These are phyloP conservation scores for Eulemur mongoz DNA, from an alignment of 2,797 vertebrate genomes.

Conservation along the genomic window DNA sequence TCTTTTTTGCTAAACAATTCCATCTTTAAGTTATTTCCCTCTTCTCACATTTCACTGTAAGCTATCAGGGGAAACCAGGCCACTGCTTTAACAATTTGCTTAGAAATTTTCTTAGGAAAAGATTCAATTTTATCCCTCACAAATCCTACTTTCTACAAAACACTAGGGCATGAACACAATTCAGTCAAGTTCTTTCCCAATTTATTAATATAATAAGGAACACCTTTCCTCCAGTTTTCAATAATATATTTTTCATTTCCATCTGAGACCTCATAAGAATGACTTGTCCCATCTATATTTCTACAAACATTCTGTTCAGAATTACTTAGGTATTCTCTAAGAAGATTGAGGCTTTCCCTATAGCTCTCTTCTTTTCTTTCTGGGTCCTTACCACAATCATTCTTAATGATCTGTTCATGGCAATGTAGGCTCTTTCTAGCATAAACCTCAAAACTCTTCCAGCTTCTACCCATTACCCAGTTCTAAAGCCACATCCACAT, in stretches of 20 bases:
- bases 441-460: neutral
- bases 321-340: neutral
- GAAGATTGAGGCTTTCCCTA: neutral
- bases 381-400: neutral
- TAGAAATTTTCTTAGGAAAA: neutral
- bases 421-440: neutral
- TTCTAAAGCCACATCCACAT: neutral
- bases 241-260: neutral
- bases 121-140: neutral
- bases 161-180: neutral
- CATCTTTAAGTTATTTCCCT: neutral
- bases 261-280: neutral
- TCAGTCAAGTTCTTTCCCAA: neutral
- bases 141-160: neutral
- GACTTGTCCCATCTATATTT: neutral
- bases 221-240: neutral
- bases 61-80: neutral
- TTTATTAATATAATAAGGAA: neutral
- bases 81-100: neutral
- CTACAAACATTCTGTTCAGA: neutral
- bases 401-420: neutral
- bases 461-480: neutral
- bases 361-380: neutral
- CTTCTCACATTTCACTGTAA: neutral
- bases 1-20: neutral